Conservation (phyloP, 2,113 vertebrate genomes). For the Camarhynchus parvulus region DNA sequence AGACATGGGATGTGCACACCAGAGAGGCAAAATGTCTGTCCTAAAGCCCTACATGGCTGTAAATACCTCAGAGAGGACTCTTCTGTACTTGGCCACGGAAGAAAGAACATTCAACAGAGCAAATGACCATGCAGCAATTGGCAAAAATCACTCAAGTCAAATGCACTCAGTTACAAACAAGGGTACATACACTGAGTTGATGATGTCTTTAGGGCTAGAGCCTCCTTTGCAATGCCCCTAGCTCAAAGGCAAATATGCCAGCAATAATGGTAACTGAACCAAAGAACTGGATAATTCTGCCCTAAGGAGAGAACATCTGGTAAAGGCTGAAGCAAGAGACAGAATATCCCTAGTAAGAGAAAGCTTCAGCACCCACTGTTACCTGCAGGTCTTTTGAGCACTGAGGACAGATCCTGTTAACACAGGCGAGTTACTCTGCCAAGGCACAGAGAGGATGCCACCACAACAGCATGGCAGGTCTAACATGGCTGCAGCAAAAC, state of each 20-base stretch:
- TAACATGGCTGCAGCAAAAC: neutral
- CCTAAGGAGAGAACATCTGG: neutral
- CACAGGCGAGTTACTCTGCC: neutral
- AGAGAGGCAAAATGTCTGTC: neutral
- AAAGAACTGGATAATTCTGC: neutral
- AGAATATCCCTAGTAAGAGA: neutral
- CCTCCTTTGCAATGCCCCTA: neutral
- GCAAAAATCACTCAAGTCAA: neutral
- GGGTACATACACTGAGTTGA: neutral
- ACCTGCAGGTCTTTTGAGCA: neutral
- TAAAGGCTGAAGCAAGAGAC: neutral
- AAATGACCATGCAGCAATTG: neutral
- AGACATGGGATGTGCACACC: neutral
- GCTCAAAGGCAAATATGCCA: neutral
- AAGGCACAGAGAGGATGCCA: neutral
- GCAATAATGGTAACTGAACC: neutral
- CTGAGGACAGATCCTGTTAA: neutral
- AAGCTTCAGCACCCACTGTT: neutral
- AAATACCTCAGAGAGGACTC: neutral
- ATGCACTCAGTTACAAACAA: neutral
- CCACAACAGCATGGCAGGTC: fast-evolving
- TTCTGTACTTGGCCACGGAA: neutral
- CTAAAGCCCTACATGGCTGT: neutral
- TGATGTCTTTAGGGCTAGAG: neutral
- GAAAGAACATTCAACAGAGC: neutral